These are phyloP conservation scores for Lucifuga dentata DNA, from an alignment of 2,113 vertebrate genomes.

Conservation along the genomic window DNA sequence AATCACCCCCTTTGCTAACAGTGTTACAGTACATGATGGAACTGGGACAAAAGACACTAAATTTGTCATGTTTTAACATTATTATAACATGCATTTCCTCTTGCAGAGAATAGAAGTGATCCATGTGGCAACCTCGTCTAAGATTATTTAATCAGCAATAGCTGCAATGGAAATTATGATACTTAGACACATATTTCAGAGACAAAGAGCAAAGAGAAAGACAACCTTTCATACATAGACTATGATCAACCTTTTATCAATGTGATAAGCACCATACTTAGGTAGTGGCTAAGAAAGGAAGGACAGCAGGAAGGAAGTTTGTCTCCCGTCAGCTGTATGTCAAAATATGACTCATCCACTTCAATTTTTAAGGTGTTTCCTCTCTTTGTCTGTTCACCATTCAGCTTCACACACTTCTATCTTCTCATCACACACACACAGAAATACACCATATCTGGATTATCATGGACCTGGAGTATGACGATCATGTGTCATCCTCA, in stretches of 20 bases:
- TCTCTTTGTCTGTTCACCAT: not conserved
- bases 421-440: not conserved
- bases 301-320: conserved; percentile 2
- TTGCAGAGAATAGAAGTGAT: not conserved
- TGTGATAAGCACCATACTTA: not conserved
- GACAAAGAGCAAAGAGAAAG: too few relatives aligned
- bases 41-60: conserved; percentile 21
- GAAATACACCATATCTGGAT: conserved; percentile 25
- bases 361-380: conserved; percentile 4
- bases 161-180: too few relatives aligned
- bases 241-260: too few relatives aligned
- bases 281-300: conserved; percentile 1
- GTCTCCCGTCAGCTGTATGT: conserved; percentile 21
- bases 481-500: conserved; percentile 30
- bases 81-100: conserved; percentile 36
- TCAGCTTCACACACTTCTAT: conserved; percentile 7
- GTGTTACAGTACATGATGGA: conserved; percentile 24
- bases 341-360: conserved; percentile 26
- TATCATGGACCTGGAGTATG: conserved; percentile 5
- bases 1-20: conserved; percentile 31
- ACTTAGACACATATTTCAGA: too few relatives aligned
- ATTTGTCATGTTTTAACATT: conserved; percentile 37
- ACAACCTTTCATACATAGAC: too few relatives aligned
- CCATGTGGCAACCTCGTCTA: too few relatives aligned
- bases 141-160: too few relatives aligned